Evolutionary conservation across 2,888 invertebrate genomes (phyloP), one percentile per base, ranked within the genome.

Genomic region (Pristionchus entomophagus): DNA sequence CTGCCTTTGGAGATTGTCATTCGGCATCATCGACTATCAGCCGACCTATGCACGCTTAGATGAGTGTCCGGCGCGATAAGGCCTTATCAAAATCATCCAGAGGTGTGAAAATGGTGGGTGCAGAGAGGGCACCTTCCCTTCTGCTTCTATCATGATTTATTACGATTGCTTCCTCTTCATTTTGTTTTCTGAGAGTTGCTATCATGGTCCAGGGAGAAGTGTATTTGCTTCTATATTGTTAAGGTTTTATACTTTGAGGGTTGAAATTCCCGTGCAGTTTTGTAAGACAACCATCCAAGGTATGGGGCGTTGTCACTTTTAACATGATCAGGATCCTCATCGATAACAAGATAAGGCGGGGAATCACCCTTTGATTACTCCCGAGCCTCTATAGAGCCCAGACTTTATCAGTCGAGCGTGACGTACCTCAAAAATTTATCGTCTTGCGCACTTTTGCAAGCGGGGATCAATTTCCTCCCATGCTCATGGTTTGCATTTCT

Each of bases 401-500:
- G 35, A 73, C 73, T 73, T 73, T 73, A 73, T 73, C 73, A 73
- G 73, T 73, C 0, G 41, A 26, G 22, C 73, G 22, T 45, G 35
- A 73, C 73, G 73, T n/a, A 41, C 4, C 73, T 73, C 38, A 73
- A 41, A 73, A 73, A 73, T 73, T 73, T 38, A n/a, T 73, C 73
- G 26, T 45, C 73, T 73, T 73, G 41, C 73, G 38, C 73, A 22
- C 41, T 73, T 73, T 41, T 38, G 12, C 5, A 4, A 45, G 41
- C 73, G 38, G 73, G 26, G 73, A 45, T 41, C 41, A 73, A 73
- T 26, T 41, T 22, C 69, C 6, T 38, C 38, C 45, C 0, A n/a
- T 0, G n/a, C n/a, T 26, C 6, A 73, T 73, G 73, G 73, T 73
- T 73, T 14, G 73, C 73, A 41, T 73, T 73, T n/a, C 38, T 45